Conservation (phyloP, 2,113 vertebrate genomes). For the Cyphomyrus discorhynchus region DNA sequence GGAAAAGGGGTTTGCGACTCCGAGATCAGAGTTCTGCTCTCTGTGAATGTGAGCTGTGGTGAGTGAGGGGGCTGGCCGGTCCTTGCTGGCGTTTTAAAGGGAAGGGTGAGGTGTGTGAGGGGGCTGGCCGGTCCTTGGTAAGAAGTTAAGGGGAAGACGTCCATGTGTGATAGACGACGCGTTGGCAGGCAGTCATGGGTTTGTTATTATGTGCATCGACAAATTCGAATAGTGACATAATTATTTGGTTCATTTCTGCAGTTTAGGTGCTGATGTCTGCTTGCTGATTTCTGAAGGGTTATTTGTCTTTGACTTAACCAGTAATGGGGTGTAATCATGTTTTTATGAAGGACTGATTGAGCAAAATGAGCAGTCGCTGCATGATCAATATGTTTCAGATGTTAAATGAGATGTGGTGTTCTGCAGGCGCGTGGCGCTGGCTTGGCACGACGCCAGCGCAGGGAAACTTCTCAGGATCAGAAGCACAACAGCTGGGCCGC, state of each 20-base stretch:
- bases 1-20: not conserved
- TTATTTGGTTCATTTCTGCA: not conserved
- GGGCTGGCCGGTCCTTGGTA: not conserved
- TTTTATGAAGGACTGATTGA: not conserved
- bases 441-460: not conserved
- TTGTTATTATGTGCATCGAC: not conserved
- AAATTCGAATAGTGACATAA: not conserved
- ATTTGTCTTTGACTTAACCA: not conserved
- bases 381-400: not conserved
- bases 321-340: not conserved
- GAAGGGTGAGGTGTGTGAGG: not conserved
- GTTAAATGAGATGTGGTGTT: not conserved
- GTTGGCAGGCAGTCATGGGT: not conserved
- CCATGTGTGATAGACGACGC: not conserved
- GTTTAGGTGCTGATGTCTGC: not conserved
- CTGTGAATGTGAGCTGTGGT: not conserved
- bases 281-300: not conserved
- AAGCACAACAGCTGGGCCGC: not conserved
- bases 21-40: not conserved
- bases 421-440: not conserved
- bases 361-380: not conserved
- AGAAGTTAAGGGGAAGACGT: not conserved
- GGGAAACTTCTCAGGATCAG: not conserved
- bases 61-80: not conserved
- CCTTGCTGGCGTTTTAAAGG: not conserved